These are phyloP conservation scores for Maylandia zebra DNA, from an alignment of 2,113 vertebrate species.

Conservation along the genomic window DNA sequence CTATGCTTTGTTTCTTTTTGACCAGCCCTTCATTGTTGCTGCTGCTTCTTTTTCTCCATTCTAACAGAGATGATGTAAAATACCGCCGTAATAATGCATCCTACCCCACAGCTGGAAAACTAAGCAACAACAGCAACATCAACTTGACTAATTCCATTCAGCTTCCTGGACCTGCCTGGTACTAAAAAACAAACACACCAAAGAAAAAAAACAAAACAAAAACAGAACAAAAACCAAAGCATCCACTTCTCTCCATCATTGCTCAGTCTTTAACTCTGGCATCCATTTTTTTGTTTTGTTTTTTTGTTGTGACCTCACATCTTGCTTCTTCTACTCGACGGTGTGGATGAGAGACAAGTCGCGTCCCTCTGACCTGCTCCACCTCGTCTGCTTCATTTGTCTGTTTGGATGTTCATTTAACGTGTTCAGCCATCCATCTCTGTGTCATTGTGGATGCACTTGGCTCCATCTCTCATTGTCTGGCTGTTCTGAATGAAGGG, in stretches of 20 bases:
- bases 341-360: slow-evolving; percentile 82
- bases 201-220: background rate
- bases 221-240: slow-evolving; percentile 34
- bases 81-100: slow-evolving; percentile 54
- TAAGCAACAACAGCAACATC: slow-evolving; percentile 68
- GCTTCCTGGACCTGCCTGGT: slow-evolving; percentile 71
- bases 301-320: slow-evolving; percentile 19
- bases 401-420: slow-evolving; percentile 44
- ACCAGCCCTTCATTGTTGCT: slow-evolving; percentile 75
- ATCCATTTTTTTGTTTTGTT: slow-evolving; percentile 42
- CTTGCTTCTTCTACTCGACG: slow-evolving; percentile 82
- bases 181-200: slow-evolving; percentile 81
- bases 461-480: slow-evolving; percentile 40
- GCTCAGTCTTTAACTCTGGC: slow-evolving; percentile 58
- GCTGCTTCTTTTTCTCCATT: slow-evolving; percentile 74
- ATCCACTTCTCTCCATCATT: slow-evolving; percentile 56
- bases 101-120: slow-evolving; percentile 82
- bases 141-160: slow-evolving; percentile 85
- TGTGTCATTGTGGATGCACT: slow-evolving; percentile 62
- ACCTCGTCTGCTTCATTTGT: slow-evolving; percentile 62
- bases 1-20: slow-evolving; percentile 11
- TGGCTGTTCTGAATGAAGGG: slow-evolving; percentile 82
- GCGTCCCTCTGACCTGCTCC: slow-evolving; percentile 53
- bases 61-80: slow-evolving; percentile 81
- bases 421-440: slow-evolving; percentile 6